Evolutionary conservation across 2,888 invertebrate species (phyloP).

Genomic region (Folsomia candida): DNA sequence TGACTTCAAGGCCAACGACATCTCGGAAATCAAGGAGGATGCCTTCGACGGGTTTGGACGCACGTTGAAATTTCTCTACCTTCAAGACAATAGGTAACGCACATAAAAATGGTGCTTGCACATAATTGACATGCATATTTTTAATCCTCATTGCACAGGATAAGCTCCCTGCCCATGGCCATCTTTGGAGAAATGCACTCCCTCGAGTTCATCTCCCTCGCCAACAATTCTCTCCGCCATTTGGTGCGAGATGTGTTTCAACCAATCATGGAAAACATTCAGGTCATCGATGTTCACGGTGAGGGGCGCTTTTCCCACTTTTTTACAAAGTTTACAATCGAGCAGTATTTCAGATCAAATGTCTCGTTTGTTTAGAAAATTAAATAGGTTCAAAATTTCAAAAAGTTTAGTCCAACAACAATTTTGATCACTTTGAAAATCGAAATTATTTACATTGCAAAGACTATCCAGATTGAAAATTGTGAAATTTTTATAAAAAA

Average conservation of each 20-base stretch:
- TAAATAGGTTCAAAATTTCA: too few relatives aligned
- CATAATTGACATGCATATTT: slow-evolving; percentile 8
- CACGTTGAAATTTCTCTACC: slow-evolving; percentile 85
- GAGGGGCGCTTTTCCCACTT: slow-evolving; percentile 51
- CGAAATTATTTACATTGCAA: too few relatives aligned
- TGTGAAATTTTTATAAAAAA: too few relatives aligned
- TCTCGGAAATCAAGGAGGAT: slow-evolving; percentile 76
- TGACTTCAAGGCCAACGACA: slow-evolving; percentile 83
- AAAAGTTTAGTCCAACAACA: too few relatives aligned
- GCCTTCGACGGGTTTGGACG: slow-evolving; percentile 78
- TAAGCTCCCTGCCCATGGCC: slow-evolving; percentile 75
- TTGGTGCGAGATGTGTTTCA: slow-evolving; percentile 86
- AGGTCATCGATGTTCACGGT: slow-evolving; percentile 87
- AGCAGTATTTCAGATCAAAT: too few relatives aligned
- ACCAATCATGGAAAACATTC: slow-evolving; percentile 78
- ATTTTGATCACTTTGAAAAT: too few relatives aligned
- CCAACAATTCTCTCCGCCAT: slow-evolving; percentile 80
- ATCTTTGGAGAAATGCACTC: slow-evolving; percentile 87
- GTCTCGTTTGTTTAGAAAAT: too few relatives aligned
- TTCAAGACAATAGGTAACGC: slow-evolving; percentile 86
- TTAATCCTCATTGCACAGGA: slow-evolving; percentile 62
- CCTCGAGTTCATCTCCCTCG: slow-evolving; percentile 79
- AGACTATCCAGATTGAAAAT: too few relatives aligned
- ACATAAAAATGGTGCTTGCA: background rate
- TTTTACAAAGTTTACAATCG: background rate